Evolutionary conservation across 2,888 invertebrate species (phyloP), one percentile per base, ranked within the genome.

Genomic region (Archips crataeganus): DNA sequence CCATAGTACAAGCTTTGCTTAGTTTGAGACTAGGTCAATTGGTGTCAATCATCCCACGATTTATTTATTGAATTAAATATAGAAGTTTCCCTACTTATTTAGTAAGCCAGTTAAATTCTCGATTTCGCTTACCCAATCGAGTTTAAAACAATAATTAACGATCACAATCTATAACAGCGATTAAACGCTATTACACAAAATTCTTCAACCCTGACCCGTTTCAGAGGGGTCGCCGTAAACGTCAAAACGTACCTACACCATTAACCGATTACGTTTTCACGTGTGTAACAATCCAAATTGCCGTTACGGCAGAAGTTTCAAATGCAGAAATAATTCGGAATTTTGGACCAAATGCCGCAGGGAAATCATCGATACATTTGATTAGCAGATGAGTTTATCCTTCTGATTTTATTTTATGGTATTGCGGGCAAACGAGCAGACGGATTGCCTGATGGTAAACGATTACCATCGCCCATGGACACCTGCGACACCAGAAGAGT

Each of bases 121-220:
- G 23, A 54, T 54, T 6, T 49, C 9, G 15, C 54, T 54, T 6
- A 32, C 10, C 57, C 11, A 32, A 57, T 32, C 32, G 32, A 57
- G 32, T 57, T 57, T 57, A 57, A 57, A 57, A 57, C 32, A 57
- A 57, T 32, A 32, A 57, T 32, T 32, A 65, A 45, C 63, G 70
- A 71, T 71, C 47, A 59, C 70, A 71, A 71, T 71, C 64, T 59
- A 71, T 39, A 57, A 47, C 47, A 49, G 6, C 70, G 70, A 71
- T 71, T 65, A 65, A 71, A 65, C 64, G 36, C 54, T 49, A 59
- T 71, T 49, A 47, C 59, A 64, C 64, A 59, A 49, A 64, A 47
- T 71, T 59, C 70, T 64, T 71, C 57, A 47, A 59, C 70, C 70
- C 39, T 71, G 70, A 65, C 64, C 70, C 59, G 39, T 59, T 65